Evolutionary conservation across 1,140 invertebrate species (phyloP).

Genomic region (Platorchestia sp.): DNA sequence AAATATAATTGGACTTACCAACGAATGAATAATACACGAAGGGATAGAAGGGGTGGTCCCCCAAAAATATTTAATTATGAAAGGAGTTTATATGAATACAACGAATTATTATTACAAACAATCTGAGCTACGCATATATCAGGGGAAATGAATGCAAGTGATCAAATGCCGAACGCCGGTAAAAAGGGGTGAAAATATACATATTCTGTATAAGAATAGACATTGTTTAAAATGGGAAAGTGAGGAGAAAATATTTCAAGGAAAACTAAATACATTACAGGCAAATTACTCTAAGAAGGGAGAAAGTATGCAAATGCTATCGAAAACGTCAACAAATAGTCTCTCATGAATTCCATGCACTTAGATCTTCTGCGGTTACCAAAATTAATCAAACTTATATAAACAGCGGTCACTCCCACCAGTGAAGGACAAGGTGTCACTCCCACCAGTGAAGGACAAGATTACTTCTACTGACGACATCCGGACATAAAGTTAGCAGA

Average conservation of each 20-base stretch:
- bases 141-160: neutral
- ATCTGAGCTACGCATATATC: neutral
- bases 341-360: neutral
- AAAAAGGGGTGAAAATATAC: neutral
- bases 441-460: neutral
- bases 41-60: neutral
- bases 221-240: neutral
- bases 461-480: too few species aligned
- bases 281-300: neutral
- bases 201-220: neutral
- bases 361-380: neutral
- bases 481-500: too few species aligned
- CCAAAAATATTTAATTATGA: neutral
- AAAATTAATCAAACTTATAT: neutral
- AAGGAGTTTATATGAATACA: neutral
- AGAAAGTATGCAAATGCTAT: neutral
- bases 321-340: neutral
- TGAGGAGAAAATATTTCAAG: neutral
- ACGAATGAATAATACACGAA: neutral
- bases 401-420: neutral
- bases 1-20: neutral
- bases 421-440: neutral
- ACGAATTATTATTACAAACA: too few species aligned
- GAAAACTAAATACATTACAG: neutral
- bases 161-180: neutral